These are phyloP conservation scores for Syngnathus acus DNA, from an alignment of 2,797 vertebrate species.

Conservation along the genomic window DNA sequence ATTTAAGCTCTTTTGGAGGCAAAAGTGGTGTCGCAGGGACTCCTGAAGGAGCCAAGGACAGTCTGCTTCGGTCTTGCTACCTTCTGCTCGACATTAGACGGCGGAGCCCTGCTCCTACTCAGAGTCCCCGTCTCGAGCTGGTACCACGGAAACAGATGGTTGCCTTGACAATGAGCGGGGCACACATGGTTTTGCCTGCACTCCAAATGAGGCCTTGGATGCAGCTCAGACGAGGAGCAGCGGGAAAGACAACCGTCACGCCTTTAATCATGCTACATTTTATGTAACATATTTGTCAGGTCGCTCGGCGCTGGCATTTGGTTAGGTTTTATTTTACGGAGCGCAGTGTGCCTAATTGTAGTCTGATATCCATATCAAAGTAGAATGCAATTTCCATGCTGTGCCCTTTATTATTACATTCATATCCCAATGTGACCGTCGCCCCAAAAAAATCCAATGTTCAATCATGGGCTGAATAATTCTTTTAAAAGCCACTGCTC, in stretches of 20 bases:
- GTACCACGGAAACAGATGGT: slow-evolving; percentile 54
- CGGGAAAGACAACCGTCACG: slow-evolving; percentile 18
- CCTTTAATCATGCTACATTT: slow-evolving; percentile 11
- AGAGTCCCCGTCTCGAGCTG: slow-evolving; percentile 45
- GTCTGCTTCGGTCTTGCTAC: slow-evolving; percentile 55
- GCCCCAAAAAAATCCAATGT: slow-evolving; percentile 21
- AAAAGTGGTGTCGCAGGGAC: slow-evolving; percentile 48
- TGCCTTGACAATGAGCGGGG: slow-evolving; percentile 47
- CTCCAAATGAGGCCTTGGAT: slow-evolving; percentile 19
- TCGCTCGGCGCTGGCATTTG: background rate
- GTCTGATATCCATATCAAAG: slow-evolving; percentile 1
- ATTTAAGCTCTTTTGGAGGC: no score
- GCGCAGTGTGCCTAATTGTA: slow-evolving; percentile 5
- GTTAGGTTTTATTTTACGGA: background rate
- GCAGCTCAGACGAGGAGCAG: slow-evolving; percentile 14
- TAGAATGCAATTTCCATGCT: slow-evolving; percentile 16
- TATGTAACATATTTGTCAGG: slow-evolving; percentile 5
- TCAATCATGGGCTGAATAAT: slow-evolving; percentile 38
- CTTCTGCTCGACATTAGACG: slow-evolving; percentile 54
- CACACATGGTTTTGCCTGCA: slow-evolving; percentile 24
- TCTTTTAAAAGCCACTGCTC: slow-evolving; percentile 41
- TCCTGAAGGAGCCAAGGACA: slow-evolving; percentile 38
- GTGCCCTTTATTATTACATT: slow-evolving; percentile 30
- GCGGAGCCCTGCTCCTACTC: slow-evolving; percentile 43
- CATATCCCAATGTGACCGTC: slow-evolving; percentile 24